A percentile compares a stretch with the other conserved stretches of the same genome.
These are phyloP conservation scores for Cebuella pygmaea DNA, from an alignment of 2,797 vertebrate genomes.

Conservation along the genomic window DNA sequence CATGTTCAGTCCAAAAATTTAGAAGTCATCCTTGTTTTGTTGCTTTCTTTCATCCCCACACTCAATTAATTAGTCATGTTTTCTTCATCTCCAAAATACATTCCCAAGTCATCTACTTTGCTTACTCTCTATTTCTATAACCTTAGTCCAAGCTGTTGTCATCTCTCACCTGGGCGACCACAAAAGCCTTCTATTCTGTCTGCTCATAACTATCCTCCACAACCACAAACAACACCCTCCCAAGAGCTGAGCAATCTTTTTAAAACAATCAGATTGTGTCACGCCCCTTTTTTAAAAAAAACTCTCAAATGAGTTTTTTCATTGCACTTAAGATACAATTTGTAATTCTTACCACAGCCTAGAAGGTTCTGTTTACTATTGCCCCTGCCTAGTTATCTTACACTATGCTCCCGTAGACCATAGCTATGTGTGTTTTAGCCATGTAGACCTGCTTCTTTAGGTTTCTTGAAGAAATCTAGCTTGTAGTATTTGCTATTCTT, in stretches of 20 bases:
- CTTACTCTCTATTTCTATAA: background rate
- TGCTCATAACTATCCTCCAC: background rate
- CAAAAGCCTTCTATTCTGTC: background rate
- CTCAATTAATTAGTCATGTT: constrained; percentile 11
- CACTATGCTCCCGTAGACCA: background rate
- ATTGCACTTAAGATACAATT: background rate
- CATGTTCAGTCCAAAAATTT: constrained; percentile 41
- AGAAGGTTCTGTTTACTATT: background rate
- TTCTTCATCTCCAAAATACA: background rate
- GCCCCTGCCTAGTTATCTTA: background rate
- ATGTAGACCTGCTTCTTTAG: background rate
- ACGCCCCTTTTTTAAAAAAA: background rate
- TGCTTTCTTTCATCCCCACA: background rate
- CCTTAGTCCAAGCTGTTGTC: background rate
- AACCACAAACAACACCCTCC: background rate
- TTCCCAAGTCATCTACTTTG: background rate
- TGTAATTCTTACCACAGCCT: background rate
- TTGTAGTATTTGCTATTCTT: background rate
- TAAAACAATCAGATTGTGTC: background rate
- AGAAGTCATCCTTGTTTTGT: constrained; percentile 24
- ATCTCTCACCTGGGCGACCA: background rate
- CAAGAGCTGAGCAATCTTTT: background rate
- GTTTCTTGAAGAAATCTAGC: background rate
- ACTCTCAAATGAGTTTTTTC: background rate
- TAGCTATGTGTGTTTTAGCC: background rate